Conservation (phyloP, 2,888 invertebrate genomes). For the Nymphalis polychloros region DNA sequence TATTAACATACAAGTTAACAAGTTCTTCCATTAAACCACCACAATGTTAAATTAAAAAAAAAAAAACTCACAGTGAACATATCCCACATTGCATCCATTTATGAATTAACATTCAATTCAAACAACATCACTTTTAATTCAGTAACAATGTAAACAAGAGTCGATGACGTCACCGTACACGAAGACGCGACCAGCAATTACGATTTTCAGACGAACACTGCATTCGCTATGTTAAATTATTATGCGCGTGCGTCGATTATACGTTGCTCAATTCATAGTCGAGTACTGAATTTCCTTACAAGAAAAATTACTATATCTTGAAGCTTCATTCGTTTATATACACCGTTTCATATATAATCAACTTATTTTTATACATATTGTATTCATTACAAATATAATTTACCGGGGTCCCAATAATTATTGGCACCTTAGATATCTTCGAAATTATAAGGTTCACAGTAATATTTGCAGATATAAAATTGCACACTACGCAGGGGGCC, state of each 20-base stretch:
- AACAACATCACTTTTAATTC: not conserved
- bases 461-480: no score
- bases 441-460: no score
- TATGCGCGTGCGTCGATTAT: conserved; percentile 33
- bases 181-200: conserved; percentile 41
- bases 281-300: not conserved
- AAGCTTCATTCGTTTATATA: no score
- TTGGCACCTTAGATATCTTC: no score
- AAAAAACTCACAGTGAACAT: conserved; percentile 33
- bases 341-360: no score
- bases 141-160: not conserved
- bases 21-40: no score
- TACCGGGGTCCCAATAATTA: no score
- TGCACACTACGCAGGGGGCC: no score
- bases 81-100: conserved; percentile 35
- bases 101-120: not conserved
- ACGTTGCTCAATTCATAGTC: conserved; percentile 24
- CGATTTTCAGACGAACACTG: conserved; percentile 43
- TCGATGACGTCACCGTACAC: not conserved
- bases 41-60: not conserved
- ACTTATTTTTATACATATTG: no score
- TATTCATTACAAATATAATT: no score
- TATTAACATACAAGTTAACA: no score
- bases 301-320: no score
- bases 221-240: conserved; percentile 35